Evolutionary conservation across 2,797 vertebrate genomes (phyloP).

Genomic region (Bradypodion ventrale): DNA sequence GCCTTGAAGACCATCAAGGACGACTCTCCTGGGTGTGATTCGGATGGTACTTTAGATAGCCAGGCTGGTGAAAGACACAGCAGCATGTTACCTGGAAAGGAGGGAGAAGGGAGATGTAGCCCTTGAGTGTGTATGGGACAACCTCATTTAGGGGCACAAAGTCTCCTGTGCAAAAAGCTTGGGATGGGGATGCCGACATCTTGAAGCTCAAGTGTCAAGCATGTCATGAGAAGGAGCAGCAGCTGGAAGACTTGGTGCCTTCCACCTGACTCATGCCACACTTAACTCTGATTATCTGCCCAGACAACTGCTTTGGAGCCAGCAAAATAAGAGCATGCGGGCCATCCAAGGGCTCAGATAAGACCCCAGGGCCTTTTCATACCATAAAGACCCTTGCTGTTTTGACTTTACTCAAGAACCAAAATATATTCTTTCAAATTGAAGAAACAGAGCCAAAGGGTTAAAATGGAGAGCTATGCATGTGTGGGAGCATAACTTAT

Average conservation of each 20-base stretch:
- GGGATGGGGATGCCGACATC: neutral
- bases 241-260: neutral
- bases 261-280: neutral
- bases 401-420: too few relatives aligned
- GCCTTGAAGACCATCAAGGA: constrained; percentile 73
- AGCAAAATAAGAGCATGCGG: neutral
- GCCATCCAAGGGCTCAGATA: too few relatives aligned
- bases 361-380: too few relatives aligned
- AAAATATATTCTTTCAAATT: too few relatives aligned
- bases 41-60: constrained; percentile 65
- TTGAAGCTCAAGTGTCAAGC: neutral
- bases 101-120: neutral
- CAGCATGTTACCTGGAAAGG: constrained; percentile 73
- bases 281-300: constrained; percentile 3
- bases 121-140: neutral
- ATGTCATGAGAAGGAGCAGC: neutral
- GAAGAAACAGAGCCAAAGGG: too few relatives aligned
- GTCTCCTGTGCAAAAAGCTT: neutral
- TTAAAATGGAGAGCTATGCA: too few relatives aligned
- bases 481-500: neutral
- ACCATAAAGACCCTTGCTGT: too few relatives aligned
- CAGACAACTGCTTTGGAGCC: neutral
- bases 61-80: constrained; percentile 77
- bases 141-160: neutral
- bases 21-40: constrained; percentile 49